phyloP scores from a whole-genome alignment of 2,797 vertebrate genomes.

The Xenops minutus region DNA sequence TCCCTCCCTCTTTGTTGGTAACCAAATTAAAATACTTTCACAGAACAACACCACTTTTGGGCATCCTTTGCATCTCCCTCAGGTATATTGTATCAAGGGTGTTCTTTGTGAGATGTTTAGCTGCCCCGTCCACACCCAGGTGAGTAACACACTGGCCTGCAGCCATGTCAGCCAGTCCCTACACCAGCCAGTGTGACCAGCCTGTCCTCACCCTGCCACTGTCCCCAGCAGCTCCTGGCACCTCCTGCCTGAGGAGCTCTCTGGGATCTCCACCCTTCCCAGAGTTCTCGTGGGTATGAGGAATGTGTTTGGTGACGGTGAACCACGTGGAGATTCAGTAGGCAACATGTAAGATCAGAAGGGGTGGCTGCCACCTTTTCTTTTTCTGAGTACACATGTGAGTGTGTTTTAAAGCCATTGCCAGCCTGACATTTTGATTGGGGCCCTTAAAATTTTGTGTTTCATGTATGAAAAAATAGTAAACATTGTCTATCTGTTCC shows the following conservation, averaged over 20 bases:
- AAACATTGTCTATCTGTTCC: neutral
- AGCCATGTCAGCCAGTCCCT: neutral
- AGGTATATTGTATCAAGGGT: fast-evolving
- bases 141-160: fast-evolving
- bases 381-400: neutral
- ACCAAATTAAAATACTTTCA: neutral
- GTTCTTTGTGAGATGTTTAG: neutral
- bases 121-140: neutral
- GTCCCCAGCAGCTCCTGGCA: fast-evolving
- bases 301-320: neutral
- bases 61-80: neutral
- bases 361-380: neutral
- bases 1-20: neutral
- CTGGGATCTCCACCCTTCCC: neutral
- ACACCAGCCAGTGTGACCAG: neutral
- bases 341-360: neutral
- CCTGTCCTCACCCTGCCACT: neutral
- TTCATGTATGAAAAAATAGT: neutral
- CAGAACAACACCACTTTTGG: neutral
- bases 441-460: neutral
- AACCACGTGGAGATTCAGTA: neutral
- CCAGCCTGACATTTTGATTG: neutral
- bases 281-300: neutral
- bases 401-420: neutral
- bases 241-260: neutral